Percentiles rank a stretch among this genome's conserved stretches.
These are phyloP conservation scores for Tetheella fluctuosa DNA, from an alignment of 2,888 invertebrate genomes.

Conservation along the genomic window DNA sequence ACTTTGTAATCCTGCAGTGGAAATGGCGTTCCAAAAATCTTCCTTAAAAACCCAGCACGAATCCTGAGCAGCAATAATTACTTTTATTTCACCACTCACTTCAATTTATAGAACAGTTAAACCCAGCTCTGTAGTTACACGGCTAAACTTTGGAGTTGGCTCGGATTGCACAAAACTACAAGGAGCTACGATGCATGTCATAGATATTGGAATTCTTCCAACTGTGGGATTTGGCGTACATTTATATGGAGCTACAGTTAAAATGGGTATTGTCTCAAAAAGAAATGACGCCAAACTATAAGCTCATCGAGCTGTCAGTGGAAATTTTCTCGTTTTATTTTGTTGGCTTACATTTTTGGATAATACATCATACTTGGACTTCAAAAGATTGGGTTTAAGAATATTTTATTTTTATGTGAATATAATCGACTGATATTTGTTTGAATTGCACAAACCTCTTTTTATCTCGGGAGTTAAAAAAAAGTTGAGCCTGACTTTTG, in stretches of 20 bases:
- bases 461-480: too few species aligned
- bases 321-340: not conserved
- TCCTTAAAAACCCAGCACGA: too few species aligned
- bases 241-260: not conserved
- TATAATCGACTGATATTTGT: too few species aligned
- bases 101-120: not conserved
- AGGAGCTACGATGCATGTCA: slow-evolving; percentile 8
- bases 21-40: too few species aligned
- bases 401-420: too few species aligned
- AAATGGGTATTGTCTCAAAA: slow-evolving; percentile 2
- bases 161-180: not conserved
- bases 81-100: too few species aligned
- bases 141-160: not conserved
- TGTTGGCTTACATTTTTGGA: not conserved
- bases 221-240: slow-evolving; percentile 2
- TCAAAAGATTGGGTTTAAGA: too few species aligned
- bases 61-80: too few species aligned
- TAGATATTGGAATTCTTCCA: slow-evolving; percentile 10
- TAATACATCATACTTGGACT: too few species aligned
- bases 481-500: too few species aligned
- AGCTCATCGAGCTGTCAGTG: slow-evolving; percentile 1
- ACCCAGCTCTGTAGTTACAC: not conserved
- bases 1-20: not conserved
- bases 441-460: too few species aligned
- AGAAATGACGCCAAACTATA: slow-evolving; percentile 1